Percentiles rank a stretch among this genome's conserved stretches.
These are phyloP conservation scores for Xiphophorus maculatus DNA, from an alignment of 2,113 vertebrate genomes.

Conservation along the genomic window DNA sequence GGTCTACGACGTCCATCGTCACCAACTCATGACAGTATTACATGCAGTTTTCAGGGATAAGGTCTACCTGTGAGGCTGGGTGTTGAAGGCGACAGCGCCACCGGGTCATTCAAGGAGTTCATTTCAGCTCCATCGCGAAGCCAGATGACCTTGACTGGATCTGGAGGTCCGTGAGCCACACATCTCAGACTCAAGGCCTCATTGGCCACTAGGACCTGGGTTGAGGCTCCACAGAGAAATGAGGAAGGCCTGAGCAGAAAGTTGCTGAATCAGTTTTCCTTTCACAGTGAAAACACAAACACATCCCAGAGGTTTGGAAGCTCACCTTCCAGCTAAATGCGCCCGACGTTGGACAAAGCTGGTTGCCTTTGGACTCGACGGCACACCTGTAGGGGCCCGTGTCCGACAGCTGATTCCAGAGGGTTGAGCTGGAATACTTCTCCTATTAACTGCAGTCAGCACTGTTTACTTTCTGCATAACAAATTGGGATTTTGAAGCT, in stretches of 20 bases:
- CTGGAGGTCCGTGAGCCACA: conserved; percentile 87
- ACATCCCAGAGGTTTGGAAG: not conserved
- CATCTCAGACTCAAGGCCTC: conserved; percentile 84
- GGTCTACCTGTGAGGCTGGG: conserved; percentile 80
- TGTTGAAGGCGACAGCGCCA: conserved; percentile 76
- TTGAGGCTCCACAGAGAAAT: conserved; percentile 87
- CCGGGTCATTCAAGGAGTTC: conserved; percentile 55
- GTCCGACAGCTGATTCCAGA: conserved; percentile 52
- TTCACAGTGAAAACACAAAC: not conserved
- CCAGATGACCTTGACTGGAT: conserved; percentile 87
- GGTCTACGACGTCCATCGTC: no score
- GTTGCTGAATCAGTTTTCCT: conserved; percentile 14
- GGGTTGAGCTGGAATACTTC: conserved; percentile 20
- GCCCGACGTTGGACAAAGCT: conserved; percentile 79
- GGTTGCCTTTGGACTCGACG: conserved; percentile 49
- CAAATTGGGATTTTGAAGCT: conserved; percentile 8
- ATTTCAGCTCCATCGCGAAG: conserved; percentile 84
- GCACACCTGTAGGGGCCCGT: conserved; percentile 85
- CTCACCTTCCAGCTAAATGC: conserved; percentile 86
- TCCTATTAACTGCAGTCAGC: not conserved
- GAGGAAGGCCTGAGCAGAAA: conserved; percentile 82
- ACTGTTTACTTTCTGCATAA: not conserved
- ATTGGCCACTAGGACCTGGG: conserved; percentile 78
- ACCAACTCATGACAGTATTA: no score
- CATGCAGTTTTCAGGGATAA: not conserved